Evolutionary conservation across 2,797 vertebrate species (phyloP).

Genomic region (Hippoglossus hippoglossus): DNA sequence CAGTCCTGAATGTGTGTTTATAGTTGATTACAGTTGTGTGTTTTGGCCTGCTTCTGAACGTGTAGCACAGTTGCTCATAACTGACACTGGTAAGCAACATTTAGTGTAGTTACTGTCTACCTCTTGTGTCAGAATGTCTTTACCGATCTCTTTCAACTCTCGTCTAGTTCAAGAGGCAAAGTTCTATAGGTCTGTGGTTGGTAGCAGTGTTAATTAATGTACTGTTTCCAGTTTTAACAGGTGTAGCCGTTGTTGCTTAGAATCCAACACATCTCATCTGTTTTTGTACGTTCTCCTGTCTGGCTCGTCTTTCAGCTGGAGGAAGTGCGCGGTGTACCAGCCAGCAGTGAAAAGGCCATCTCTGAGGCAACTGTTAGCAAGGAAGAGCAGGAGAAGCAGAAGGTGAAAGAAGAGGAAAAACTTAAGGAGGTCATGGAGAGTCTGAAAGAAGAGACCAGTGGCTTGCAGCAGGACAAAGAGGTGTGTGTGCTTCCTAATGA

Average conservation of each 20-base stretch:
- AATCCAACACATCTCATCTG: slow-evolving; percentile 20
- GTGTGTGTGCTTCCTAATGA: slow-evolving; percentile 68
- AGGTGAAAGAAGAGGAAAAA: slow-evolving; percentile 89
- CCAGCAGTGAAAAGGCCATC: slow-evolving; percentile 86
- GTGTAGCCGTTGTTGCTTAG: slow-evolving; percentile 21
- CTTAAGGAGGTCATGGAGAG: slow-evolving; percentile 91
- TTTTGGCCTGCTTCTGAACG: slow-evolving; percentile 42
- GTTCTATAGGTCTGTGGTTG: neutral
- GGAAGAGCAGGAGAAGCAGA: slow-evolving; percentile 87
- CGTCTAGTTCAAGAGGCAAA: slow-evolving; percentile 14
- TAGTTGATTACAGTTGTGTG: slow-evolving; percentile 62
- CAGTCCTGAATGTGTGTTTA: slow-evolving; percentile 57
- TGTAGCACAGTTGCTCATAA: slow-evolving; percentile 36
- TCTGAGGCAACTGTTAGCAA: slow-evolving; percentile 84
- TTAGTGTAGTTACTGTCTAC: slow-evolving; percentile 25
- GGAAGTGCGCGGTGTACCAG: slow-evolving; percentile 87
- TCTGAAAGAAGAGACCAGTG: slow-evolving; percentile 93
- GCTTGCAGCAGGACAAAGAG: slow-evolving; percentile 93
- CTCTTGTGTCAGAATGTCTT: slow-evolving; percentile 14
- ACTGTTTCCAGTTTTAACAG: slow-evolving; percentile 14
- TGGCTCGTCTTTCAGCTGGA: slow-evolving; percentile 84
- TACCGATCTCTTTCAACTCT: slow-evolving; percentile 20
- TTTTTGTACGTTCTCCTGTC: slow-evolving; percentile 19
- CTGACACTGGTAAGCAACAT: slow-evolving; percentile 6
- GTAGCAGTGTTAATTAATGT: slow-evolving; percentile 15